Evolutionary conservation across 2,888 invertebrate species (phyloP).

Genomic region (Galeopsomyia nigrocyanea): DNA sequence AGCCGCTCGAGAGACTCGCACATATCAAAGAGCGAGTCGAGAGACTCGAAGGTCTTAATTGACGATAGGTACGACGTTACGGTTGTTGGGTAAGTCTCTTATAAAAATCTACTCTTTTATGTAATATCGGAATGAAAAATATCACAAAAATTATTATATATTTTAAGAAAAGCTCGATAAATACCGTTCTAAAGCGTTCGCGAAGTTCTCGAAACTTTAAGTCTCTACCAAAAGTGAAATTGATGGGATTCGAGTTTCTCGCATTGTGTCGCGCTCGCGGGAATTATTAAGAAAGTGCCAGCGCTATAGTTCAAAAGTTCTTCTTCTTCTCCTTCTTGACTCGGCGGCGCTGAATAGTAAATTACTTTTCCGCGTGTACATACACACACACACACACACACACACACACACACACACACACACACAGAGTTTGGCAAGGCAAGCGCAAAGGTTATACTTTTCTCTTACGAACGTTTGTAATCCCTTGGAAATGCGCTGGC

Average conservation of each 20-base stretch:
- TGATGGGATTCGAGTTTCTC: constrained; percentile 13
- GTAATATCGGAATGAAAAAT: neutral
- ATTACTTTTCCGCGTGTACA: constrained; percentile 18
- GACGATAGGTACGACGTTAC: constrained; percentile 28
- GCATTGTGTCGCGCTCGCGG: neutral
- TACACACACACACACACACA: neutral
- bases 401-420: neutral
- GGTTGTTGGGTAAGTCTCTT: constrained; percentile 25
- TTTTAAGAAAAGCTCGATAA: neutral
- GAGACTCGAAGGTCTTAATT: constrained; percentile 54
- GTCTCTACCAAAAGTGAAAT: neutral
- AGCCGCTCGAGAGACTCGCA: constrained; percentile 56
- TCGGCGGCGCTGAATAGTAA: constrained; percentile 16
- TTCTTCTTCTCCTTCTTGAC: neutral
- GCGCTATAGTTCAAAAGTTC: constrained; percentile 12
- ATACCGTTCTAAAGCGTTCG: neutral
- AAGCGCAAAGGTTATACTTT: too few species aligned
- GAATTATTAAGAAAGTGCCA: constrained; percentile 27
- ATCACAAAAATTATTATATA: neutral
- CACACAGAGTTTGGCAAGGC: too few species aligned
- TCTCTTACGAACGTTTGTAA: too few species aligned
- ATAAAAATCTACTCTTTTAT: too few species aligned
- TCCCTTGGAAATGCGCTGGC: too few species aligned
- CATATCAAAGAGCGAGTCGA: constrained; percentile 57
- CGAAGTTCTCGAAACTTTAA: neutral